phyloP scores from a whole-genome alignment of 35 echinoderm and acorn worm genomes.

The Lytechinus variegatus region DNA sequence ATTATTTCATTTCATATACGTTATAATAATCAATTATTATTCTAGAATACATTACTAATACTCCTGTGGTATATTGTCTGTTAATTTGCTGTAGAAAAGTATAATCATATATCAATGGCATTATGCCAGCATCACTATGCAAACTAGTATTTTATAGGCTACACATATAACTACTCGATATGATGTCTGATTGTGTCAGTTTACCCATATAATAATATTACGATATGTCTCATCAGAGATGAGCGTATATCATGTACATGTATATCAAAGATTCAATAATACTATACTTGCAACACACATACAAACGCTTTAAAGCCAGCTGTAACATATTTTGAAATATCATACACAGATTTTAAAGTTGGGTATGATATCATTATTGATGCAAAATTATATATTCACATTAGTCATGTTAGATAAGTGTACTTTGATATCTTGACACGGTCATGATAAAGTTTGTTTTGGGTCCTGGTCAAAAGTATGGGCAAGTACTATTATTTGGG shows the following conservation, averaged over 20 bases:
- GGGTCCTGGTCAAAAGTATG: not conserved
- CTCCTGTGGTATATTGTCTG: not conserved
- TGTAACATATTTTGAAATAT: not conserved
- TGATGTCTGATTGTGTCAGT: not conserved
- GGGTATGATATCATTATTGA: not conserved
- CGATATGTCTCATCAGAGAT: not conserved
- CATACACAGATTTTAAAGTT: not conserved
- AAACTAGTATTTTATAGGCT: not conserved
- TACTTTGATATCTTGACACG: not conserved
- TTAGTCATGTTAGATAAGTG: not conserved
- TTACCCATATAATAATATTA: not conserved
- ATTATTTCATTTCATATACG: not conserved
- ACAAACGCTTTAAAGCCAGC: not conserved
- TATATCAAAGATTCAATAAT: not conserved
- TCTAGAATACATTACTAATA: not conserved
- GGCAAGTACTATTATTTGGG: not conserved
- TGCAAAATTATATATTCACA: not conserved
- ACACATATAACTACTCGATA: not conserved
- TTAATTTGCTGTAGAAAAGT: not conserved
- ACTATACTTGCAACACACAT: not conserved
- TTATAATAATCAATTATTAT: not conserved
- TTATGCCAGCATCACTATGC: not conserved
- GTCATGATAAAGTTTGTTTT: not conserved
- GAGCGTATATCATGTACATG: not conserved
- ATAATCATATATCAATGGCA: not conserved